Percentiles rank a stretch among this genome's conserved stretches.
Conservation (phyloP, 1,140 invertebrate genomes). For the Pachyrhynchus sulphureomaculatus region DNA sequence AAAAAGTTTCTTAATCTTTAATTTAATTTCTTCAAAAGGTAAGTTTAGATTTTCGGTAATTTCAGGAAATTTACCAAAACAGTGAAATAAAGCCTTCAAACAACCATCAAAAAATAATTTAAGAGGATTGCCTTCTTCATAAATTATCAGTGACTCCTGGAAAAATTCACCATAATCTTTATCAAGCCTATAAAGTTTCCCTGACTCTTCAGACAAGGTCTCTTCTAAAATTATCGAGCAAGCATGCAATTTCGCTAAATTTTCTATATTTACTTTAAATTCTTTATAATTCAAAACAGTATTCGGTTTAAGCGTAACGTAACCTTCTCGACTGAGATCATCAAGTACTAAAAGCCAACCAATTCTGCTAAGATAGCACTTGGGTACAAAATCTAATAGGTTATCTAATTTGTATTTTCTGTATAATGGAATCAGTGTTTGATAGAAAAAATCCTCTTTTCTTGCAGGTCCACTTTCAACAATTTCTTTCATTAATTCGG, state of each 20-base stretch:
- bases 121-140: conserved; percentile 1
- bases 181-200: background rate
- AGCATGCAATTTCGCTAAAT: conserved; percentile 31
- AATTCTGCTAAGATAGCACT: conserved; percentile 4
- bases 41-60: background rate
- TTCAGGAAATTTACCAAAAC: conserved; percentile 6
- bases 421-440: background rate
- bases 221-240: conserved; percentile 34
- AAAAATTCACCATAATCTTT: conserved; percentile 1
- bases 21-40: no score
- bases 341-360: conserved; percentile 14
- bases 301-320: conserved; percentile 5
- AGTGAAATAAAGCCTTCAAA: background rate
- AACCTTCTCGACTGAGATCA: conserved; percentile 13
- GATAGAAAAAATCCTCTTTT: conserved; percentile 14
- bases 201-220: conserved; percentile 25
- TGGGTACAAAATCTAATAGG: conserved; percentile 7
- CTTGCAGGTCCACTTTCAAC: background rate
- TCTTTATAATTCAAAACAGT: conserved; percentile 1
- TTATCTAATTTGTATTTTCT: background rate
- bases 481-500: background rate
- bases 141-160: background rate
- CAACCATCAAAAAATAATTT: background rate
- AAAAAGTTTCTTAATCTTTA: background rate
- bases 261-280: conserved; percentile 9